Evolutionary conservation across 2,888 invertebrate species (phyloP).

Genomic region (Timandra comae): DNA sequence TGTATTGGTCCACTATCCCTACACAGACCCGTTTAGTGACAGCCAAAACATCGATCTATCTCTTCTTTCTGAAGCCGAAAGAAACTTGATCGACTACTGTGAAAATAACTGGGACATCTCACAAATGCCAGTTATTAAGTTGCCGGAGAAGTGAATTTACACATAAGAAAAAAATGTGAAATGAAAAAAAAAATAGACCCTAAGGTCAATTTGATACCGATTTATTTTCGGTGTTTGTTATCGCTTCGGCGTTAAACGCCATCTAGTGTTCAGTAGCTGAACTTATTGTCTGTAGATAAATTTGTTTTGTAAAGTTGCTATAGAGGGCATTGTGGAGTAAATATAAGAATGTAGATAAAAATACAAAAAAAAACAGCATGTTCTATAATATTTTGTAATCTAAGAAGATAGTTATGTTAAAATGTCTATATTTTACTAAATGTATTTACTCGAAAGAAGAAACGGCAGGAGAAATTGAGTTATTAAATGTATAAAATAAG

Average conservation of each 20-base stretch:
- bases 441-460: too few species aligned
- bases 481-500: too few species aligned
- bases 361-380: too few species aligned
- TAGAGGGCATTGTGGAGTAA: slow-evolving; percentile 8
- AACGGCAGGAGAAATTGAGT: too few species aligned
- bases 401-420: too few species aligned
- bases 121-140: slow-evolving; percentile 79
- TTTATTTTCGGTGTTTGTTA: slow-evolving; percentile 14
- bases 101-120: slow-evolving; percentile 80
- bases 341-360: too few species aligned
- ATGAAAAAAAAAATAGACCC: too few species aligned
- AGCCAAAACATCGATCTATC: slow-evolving; percentile 60
- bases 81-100: slow-evolving; percentile 80
- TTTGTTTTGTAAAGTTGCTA: slow-evolving; percentile 10
- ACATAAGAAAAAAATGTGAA: slow-evolving; percentile 26
- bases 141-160: slow-evolving; percentile 78
- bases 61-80: slow-evolving; percentile 77
- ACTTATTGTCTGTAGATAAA: slow-evolving; percentile 15
- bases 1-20: slow-evolving; percentile 72
- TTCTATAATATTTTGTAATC: too few species aligned
- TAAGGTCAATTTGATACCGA: slow-evolving; percentile 5
- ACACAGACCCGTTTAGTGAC: slow-evolving; percentile 65
- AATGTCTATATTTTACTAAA: too few species aligned
- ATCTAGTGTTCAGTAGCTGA: slow-evolving; percentile 37
- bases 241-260: slow-evolving; percentile 52